phyloP scores from a whole-genome alignment of 2,113 vertebrate species.

The Ciconia boyciana region DNA sequence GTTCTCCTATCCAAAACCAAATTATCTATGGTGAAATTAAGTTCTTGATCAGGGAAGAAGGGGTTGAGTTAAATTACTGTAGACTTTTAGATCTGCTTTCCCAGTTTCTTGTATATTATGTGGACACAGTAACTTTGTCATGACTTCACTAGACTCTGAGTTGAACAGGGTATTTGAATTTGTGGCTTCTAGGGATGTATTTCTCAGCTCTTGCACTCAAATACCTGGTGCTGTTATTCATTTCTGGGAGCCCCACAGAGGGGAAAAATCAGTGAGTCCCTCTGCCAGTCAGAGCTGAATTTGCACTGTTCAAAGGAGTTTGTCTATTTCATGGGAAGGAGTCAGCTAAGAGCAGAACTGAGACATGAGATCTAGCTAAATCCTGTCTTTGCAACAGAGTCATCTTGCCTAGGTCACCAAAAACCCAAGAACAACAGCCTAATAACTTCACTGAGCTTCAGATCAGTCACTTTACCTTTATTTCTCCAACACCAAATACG shows the following conservation, averaged over 20 bases:
- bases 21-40: neutral
- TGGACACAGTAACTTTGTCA: neutral
- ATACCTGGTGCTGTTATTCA: neutral
- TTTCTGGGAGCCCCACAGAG: neutral
- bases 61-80: neutral
- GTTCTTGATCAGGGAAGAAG: neutral
- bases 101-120: neutral
- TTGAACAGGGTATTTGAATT: neutral
- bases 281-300: neutral
- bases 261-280: neutral
- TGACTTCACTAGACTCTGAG: neutral
- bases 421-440: neutral
- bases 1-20: neutral
- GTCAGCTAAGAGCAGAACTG: neutral
- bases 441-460: neutral
- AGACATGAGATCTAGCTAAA: neutral
- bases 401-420: neutral
- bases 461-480: neutral
- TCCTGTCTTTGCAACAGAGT: neutral
- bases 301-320: neutral
- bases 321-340: neutral
- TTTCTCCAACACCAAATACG: neutral
- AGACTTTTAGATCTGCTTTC: neutral
- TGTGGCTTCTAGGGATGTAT: neutral
- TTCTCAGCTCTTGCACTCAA: neutral